phyloP scores from a whole-genome alignment of 2,888 invertebrate genomes.

The Acrocyrtus sp. region DNA sequence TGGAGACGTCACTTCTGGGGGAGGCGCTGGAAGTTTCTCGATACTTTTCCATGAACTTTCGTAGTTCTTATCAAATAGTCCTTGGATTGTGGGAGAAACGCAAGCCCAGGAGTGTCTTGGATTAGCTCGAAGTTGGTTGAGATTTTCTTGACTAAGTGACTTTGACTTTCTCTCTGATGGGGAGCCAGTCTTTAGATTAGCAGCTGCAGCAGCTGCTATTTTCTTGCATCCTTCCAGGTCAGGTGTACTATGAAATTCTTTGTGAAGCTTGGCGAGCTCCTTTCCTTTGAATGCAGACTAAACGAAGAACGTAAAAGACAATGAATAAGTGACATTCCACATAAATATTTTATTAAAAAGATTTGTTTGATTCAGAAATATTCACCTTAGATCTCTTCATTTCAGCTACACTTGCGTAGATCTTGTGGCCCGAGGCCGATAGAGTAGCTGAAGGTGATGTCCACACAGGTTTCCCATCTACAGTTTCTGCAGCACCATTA shows the following conservation, averaged over 20 bases:
- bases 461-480: conserved; percentile 45
- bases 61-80: conserved; percentile 61
- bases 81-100: conserved; percentile 56
- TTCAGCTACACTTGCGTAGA: conserved; percentile 93
- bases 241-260: conserved; percentile 91
- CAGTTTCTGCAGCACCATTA: conserved; percentile 59
- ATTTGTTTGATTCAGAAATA: background rate
- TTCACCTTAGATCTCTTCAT: conserved; percentile 88
- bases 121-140: conserved; percentile 63
- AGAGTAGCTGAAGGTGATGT: conserved; percentile 57
- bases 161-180: conserved; percentile 51
- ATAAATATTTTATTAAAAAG: background rate
- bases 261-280: conserved; percentile 70
- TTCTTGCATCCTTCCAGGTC: conserved; percentile 69
- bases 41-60: conserved; percentile 65
- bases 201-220: conserved; percentile 14
- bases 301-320: conserved; percentile 14
- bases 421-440: conserved; percentile 68
- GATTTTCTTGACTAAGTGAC: conserved; percentile 76
- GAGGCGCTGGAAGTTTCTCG: conserved; percentile 62
- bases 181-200: conserved; percentile 33
- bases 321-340: background rate
- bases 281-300: conserved; percentile 61
- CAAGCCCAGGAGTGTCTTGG: conserved; percentile 65
- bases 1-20: conserved; percentile 18